These are phyloP conservation scores for Clusia tigrina DNA, from an alignment of 2,888 invertebrate genomes.

Conservation along the genomic window DNA sequence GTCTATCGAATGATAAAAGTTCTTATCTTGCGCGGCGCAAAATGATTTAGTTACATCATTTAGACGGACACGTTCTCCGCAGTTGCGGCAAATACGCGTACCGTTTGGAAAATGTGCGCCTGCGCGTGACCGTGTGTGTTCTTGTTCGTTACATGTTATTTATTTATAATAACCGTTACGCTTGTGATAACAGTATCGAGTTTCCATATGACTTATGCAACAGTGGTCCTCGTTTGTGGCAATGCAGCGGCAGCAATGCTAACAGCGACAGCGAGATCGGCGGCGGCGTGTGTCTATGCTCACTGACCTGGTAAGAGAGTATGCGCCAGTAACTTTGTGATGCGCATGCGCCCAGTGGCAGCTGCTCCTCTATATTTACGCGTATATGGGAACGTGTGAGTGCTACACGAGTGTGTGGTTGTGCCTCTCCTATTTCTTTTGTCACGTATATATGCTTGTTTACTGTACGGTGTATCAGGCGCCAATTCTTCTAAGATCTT, in stretches of 20 bases:
- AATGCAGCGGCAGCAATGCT: constrained; percentile 15
- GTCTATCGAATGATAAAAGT: constrained; percentile 15
- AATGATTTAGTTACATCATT: neutral
- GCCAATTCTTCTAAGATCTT: constrained; percentile 62
- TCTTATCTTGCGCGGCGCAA: neutral
- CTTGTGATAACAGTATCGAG: constrained; percentile 53
- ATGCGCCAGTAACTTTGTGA: constrained; percentile 27
- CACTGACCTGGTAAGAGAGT: constrained; percentile 55
- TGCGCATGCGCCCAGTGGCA: constrained; percentile 34
- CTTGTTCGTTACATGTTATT: constrained; percentile 44
- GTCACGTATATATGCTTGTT: constrained; percentile 18
- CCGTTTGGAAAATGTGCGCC: too few relatives aligned
- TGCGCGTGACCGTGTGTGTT: constrained; percentile 31
- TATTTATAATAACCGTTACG: constrained; percentile 58
- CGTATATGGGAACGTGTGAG: constrained; percentile 6
- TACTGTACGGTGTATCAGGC: constrained; percentile 47
- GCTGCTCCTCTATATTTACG: constrained; percentile 28
- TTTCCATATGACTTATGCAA: constrained; percentile 40
- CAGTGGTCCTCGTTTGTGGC: constrained; percentile 17
- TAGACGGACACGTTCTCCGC: neutral
- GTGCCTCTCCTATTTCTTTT: constrained; percentile 1
- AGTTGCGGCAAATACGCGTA: too few relatives aligned
- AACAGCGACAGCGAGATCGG: constrained; percentile 13
- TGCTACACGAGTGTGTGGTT: neutral
- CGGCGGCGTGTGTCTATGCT: constrained; percentile 38